A percentile compares a stretch with the other conserved stretches of the same genome.
Evolutionary conservation across 2,113 vertebrate species (phyloP).

Genomic region (Crocuta crocuta): DNA sequence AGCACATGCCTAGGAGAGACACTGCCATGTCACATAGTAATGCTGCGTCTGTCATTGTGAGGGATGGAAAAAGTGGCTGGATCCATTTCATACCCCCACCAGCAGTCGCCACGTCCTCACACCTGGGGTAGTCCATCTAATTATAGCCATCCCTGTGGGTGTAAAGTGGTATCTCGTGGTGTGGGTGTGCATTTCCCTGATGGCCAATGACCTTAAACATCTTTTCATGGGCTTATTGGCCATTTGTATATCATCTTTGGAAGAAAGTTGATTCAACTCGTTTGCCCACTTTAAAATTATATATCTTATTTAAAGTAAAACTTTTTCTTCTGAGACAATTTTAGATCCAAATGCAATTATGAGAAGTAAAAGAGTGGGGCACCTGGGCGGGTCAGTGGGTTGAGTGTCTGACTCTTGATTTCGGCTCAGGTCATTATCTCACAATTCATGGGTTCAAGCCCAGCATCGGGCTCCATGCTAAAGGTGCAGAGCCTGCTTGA

Average conservation of each 20-base stretch:
- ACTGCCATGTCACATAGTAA: background rate
- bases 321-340: background rate
- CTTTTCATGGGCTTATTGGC: background rate
- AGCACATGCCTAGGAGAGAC: background rate
- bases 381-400: no score
- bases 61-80: no score
- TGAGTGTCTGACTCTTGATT: no score
- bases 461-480: no score
- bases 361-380: no score
- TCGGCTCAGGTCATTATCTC: no score
- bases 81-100: background rate
- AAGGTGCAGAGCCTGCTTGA: no score
- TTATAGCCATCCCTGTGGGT: background rate
- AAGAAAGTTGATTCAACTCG: background rate
- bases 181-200: background rate
- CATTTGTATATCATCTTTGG: background rate
- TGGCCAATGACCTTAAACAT: background rate
- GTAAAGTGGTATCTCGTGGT: no score
- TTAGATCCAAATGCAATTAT: background rate
- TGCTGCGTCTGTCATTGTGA: background rate
- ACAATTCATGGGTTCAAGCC: no score
- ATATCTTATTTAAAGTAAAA: no score
- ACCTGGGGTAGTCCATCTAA: no score
- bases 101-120: background rate
- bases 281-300: background rate